phyloP scores from a whole-genome alignment of 2,113 vertebrate genomes.

The Aegotheles bennettii region DNA sequence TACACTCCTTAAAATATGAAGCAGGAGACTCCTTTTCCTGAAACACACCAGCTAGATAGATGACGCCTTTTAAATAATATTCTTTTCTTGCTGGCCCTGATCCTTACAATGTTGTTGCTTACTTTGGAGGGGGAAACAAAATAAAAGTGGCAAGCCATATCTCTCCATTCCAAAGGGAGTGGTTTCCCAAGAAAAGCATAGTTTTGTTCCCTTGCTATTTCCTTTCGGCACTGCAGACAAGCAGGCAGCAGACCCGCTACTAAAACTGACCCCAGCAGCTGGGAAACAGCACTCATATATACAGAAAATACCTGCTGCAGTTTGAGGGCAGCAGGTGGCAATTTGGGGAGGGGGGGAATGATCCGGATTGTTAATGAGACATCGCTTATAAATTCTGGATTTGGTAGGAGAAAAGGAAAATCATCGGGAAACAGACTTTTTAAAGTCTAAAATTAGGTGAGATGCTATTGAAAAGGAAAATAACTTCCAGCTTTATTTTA shows the following conservation, averaged over 20 bases:
- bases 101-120: slow-evolving; percentile 69
- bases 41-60: slow-evolving; percentile 52
- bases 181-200: slow-evolving; percentile 80
- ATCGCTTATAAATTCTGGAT: neutral
- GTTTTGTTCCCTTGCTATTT: slow-evolving; percentile 70
- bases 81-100: slow-evolving; percentile 59
- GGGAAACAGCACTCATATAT: accelerated
- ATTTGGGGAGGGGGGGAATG: neutral
- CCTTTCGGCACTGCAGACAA: slow-evolving; percentile 52
- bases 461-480: neutral
- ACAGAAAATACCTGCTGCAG: neutral
- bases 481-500: slow-evolving; percentile 31
- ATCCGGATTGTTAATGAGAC: neutral
- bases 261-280: neutral
- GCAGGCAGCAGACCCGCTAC: neutral
- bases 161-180: slow-evolving; percentile 75
- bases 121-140: slow-evolving; percentile 70
- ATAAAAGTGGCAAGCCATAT: slow-evolving; percentile 69
- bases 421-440: neutral
- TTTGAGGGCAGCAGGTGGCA: neutral
- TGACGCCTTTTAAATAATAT: slow-evolving; percentile 69
- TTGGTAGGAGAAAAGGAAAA: neutral
- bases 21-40: slow-evolving; percentile 62
- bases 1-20: slow-evolving; percentile 51
- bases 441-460: neutral